phyloP scores from a whole-genome alignment of 2,113 vertebrate genomes.

The Lagenorhynchus albirostris region DNA sequence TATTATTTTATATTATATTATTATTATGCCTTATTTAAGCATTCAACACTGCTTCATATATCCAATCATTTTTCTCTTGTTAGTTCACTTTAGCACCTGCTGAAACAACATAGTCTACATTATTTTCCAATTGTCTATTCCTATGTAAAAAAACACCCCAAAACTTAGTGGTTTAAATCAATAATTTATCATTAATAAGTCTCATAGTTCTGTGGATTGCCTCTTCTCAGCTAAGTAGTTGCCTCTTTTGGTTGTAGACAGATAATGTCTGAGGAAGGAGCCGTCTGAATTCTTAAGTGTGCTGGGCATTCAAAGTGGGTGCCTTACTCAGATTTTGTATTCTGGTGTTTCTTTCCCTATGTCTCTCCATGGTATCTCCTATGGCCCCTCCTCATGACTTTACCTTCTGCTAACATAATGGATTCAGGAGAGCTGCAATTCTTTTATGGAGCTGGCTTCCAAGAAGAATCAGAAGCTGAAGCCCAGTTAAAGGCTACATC shows the following conservation, averaged over 20 bases:
- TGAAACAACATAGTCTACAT: background rate
- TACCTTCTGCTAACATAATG: background rate
- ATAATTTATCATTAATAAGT: background rate
- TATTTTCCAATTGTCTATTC: background rate
- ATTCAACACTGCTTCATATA: background rate
- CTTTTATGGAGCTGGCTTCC: background rate
- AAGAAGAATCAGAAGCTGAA: background rate
- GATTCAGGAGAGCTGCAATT: accelerated
- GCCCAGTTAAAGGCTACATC: background rate
- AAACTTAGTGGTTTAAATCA: background rate
- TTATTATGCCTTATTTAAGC: background rate
- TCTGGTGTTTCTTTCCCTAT: background rate
- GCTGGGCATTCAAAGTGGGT: background rate
- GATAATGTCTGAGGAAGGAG: background rate
- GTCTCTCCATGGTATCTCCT: accelerated
- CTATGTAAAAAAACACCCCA: background rate
- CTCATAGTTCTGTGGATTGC: background rate
- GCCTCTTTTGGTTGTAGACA: background rate
- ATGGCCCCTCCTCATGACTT: accelerated
- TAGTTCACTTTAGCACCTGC: background rate
- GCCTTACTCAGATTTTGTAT: background rate
- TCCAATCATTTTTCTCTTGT: background rate
- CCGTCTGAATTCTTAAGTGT: background rate
- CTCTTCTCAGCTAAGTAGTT: background rate
- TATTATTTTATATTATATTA: background rate